phyloP scores from a whole-genome alignment of 2,888 invertebrate genomes.

The Eremobia ochroleuca region DNA sequence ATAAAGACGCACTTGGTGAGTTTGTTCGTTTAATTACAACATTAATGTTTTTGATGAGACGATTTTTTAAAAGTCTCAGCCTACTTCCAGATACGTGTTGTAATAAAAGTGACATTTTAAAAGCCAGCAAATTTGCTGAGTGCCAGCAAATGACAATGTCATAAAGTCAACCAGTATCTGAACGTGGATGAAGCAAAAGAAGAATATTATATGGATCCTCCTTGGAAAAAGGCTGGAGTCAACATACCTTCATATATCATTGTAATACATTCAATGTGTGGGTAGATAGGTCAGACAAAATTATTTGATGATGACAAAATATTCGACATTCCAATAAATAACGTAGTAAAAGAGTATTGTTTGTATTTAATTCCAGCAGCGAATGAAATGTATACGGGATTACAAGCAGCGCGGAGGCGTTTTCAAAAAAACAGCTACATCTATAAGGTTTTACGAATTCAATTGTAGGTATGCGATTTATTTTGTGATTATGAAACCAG shows the following conservation, averaged over 20 bases:
- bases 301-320: constrained; percentile 7
- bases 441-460: background rate
- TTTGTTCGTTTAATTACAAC: too few relatives aligned
- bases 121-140: too few relatives aligned
- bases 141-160: constrained; percentile 1
- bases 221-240: background rate
- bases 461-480: background rate
- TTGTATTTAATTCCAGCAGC: constrained; percentile 25
- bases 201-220: background rate
- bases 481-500: background rate
- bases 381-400: constrained; percentile 20
- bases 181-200: background rate
- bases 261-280: constrained; percentile 2
- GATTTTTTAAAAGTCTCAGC: too few relatives aligned
- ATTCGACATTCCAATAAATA: constrained; percentile 14
- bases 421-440: background rate
- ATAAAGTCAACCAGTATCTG: too few relatives aligned
- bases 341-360: constrained; percentile 13
- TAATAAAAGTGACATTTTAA: background rate
- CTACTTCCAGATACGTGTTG: background rate
- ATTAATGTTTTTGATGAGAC: background rate
- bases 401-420: background rate
- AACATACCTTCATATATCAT: background rate
- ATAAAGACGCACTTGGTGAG: too few relatives aligned
- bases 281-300: constrained; percentile 8